A percentile compares a stretch with the other conserved stretches of the same genome.
Conservation (phyloP, 1,140 invertebrate species). For the Hycleus phaleratus region DNA sequence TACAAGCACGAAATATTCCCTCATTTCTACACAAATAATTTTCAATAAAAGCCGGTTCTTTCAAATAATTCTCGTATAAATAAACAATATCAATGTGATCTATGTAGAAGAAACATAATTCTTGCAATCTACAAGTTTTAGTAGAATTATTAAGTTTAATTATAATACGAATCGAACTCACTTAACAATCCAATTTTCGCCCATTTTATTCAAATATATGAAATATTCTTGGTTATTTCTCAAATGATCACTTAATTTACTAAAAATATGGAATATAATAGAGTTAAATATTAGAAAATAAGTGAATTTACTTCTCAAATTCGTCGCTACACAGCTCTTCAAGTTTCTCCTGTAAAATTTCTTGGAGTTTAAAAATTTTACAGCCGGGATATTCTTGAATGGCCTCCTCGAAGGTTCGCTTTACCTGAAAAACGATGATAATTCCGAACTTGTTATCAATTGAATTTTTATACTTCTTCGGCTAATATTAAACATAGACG, state of each 20-base stretch:
- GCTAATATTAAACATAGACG: slow-evolving; percentile 26
- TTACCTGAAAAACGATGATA: slow-evolving; percentile 15
- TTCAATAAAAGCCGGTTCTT: slow-evolving; percentile 13
- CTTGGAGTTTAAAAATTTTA: slow-evolving; percentile 1
- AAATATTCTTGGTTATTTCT: slow-evolving; percentile 13
- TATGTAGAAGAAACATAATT: slow-evolving; percentile 22
- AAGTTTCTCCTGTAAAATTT: slow-evolving; percentile 9
- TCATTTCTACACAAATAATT: slow-evolving; percentile 24
- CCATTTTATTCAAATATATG: slow-evolving; percentile 19
- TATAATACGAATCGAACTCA: no score
- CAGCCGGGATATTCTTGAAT: slow-evolving; percentile 13
- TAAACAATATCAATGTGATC: slow-evolving; percentile 19
- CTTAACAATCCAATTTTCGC: slow-evolving; percentile 27
- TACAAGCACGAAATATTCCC: slow-evolving; percentile 25
- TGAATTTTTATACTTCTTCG: slow-evolving; percentile 14
- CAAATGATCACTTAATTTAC: slow-evolving; percentile 25
- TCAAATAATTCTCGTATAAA: slow-evolving; percentile 9
- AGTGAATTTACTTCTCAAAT: slow-evolving; percentile 16
- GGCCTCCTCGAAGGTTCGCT: slow-evolving; percentile 10
- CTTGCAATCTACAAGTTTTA: slow-evolving; percentile 15
- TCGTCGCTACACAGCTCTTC: slow-evolving; percentile 13
- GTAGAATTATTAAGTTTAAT: no score
- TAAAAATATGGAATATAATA: no score
- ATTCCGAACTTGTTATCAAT: background rate
- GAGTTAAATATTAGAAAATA: no score